These are phyloP conservation scores for Mya arenaria DNA, from an alignment of 1,140 invertebrate species.

Conservation along the genomic window DNA sequence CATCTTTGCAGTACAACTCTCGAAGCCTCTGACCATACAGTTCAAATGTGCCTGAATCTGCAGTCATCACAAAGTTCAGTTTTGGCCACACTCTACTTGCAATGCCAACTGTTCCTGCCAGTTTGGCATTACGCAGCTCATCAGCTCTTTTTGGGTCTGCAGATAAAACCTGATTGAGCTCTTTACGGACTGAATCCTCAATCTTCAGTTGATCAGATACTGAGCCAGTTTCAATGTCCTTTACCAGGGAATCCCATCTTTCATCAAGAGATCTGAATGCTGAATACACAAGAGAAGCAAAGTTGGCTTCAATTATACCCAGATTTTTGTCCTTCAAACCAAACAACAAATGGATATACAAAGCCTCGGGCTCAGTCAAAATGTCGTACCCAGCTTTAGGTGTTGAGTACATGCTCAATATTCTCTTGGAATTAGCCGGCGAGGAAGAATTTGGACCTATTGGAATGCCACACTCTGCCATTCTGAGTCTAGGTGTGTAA, in stretches of 20 bases:
- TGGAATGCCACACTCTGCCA: constrained; percentile 70
- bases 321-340: constrained; percentile 75
- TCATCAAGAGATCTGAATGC: constrained; percentile 71
- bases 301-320: constrained; percentile 79
- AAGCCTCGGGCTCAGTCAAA: constrained; percentile 75
- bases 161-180: constrained; percentile 69
- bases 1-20: constrained; percentile 71
- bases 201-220: constrained; percentile 71
- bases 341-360: constrained; percentile 79
- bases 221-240: constrained; percentile 74
- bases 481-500: constrained; percentile 74
- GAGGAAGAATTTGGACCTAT: constrained; percentile 79
- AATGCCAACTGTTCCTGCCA: constrained; percentile 64
- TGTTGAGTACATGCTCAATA: constrained; percentile 77
- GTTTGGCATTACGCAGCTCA: constrained; percentile 70
- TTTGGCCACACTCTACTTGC: constrained; percentile 77
- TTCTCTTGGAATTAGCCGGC: constrained; percentile 72
- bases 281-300: constrained; percentile 77
- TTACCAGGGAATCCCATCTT: constrained; percentile 67
- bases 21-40: constrained; percentile 74
- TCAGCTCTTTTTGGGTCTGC: constrained; percentile 74
- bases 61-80: constrained; percentile 72
- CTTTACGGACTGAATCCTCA: constrained; percentile 63
- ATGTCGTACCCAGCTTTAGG: constrained; percentile 76
- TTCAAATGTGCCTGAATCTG: constrained; percentile 77